These are phyloP conservation scores for Polydrusus pterygomalis DNA, from an alignment of 2,888 invertebrate genomes.

Conservation along the genomic window DNA sequence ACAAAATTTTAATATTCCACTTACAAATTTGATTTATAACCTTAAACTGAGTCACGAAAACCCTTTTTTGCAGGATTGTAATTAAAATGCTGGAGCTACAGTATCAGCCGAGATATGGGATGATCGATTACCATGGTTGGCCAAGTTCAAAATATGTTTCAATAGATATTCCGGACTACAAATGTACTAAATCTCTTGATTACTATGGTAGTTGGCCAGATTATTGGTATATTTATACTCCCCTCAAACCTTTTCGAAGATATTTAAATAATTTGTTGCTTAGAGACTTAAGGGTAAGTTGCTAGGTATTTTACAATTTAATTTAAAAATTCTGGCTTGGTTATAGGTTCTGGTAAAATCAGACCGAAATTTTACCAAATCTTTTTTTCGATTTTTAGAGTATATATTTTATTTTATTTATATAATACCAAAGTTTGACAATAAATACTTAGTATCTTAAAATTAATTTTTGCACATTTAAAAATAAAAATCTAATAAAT, in stretches of 20 bases:
- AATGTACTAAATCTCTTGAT: slow-evolving; percentile 58
- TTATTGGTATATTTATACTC: slow-evolving; percentile 59
- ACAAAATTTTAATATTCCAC: too few species aligned
- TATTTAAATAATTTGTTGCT: slow-evolving; percentile 61
- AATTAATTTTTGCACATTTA: too few species aligned
- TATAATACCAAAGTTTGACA: too few species aligned
- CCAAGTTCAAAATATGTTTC: slow-evolving; percentile 61
- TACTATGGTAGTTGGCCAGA: slow-evolving; percentile 61
- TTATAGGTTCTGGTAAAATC: too few species aligned
- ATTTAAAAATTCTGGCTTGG: too few species aligned
- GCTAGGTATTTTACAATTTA: neutral
- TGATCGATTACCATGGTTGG: slow-evolving; percentile 60
- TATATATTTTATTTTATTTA: too few species aligned
- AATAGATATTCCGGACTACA: slow-evolving; percentile 61
- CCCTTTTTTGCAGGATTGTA: neutral
- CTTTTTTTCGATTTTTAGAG: too few species aligned
- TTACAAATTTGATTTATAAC: too few species aligned
- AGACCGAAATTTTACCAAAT: too few species aligned
- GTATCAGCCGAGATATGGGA: slow-evolving; percentile 59
- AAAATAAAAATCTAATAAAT: too few species aligned
- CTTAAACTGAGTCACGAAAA: too few species aligned
- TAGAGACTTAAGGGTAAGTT: slow-evolving; percentile 61
- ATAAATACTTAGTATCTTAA: too few species aligned
- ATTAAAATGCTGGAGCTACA: slow-evolving; percentile 60
- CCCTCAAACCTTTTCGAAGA: slow-evolving; percentile 59